These are phyloP conservation scores for Hemistola chrysoprasaria DNA, from an alignment of 2,888 invertebrate species.

Conservation along the genomic window DNA sequence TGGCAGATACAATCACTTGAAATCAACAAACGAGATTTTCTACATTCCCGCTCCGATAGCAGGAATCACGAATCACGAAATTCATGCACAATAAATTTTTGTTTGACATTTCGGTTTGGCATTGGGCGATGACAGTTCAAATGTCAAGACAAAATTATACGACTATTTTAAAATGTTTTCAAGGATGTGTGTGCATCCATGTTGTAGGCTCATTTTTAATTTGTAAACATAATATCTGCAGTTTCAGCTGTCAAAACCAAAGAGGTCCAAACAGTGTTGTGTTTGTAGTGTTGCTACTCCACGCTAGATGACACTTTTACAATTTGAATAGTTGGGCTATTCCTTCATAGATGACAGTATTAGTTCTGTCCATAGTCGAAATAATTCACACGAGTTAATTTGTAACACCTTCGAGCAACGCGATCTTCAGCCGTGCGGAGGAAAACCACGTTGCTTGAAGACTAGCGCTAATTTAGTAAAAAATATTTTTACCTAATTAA, in stretches of 20 bases:
- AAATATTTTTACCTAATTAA: too few species aligned
- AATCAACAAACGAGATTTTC: constrained; percentile 74
- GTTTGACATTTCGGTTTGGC: constrained; percentile 39
- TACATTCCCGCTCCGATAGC: constrained; percentile 70
- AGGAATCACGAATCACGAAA: too few species aligned
- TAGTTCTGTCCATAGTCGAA: too few species aligned
- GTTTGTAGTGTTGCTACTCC: constrained; percentile 17
- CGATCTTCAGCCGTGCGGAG: too few species aligned
- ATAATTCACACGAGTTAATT: too few species aligned
- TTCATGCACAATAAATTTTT: constrained; percentile 31
- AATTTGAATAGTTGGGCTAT: constrained; percentile 24
- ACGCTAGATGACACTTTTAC: constrained; percentile 11
- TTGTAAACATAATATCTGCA: too few species aligned
- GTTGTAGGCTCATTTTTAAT: too few species aligned
- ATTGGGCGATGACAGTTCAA: constrained; percentile 13
- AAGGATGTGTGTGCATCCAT: too few species aligned
- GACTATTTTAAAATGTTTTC: too few species aligned
- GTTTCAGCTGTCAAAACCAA: constrained; percentile 16
- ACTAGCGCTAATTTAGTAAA: too few species aligned
- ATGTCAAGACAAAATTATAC: constrained; percentile 33
- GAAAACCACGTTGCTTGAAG: too few species aligned
- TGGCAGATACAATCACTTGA: constrained; percentile 74
- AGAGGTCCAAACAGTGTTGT: constrained; percentile 17
- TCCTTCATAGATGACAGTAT: constrained; percentile 38
- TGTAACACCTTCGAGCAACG: too few species aligned